Evolutionary conservation across 2,888 invertebrate species (phyloP).

Genomic region (Eurytoma californica): DNA sequence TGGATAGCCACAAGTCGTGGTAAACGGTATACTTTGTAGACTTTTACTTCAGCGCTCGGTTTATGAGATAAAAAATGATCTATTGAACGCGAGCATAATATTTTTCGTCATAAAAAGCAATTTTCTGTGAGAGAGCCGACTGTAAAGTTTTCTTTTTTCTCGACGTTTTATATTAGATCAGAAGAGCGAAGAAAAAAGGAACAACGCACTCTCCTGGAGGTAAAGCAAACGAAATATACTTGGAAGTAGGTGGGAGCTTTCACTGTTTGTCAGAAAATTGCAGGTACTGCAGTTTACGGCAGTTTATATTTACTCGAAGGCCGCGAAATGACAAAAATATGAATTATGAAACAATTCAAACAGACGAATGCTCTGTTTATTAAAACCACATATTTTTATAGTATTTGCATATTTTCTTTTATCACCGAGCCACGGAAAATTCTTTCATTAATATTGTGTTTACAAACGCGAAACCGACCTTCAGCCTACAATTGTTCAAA

Average conservation of each 20-base stretch:
- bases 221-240: background rate
- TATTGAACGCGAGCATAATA: conserved; percentile 38
- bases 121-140: conserved; percentile 28
- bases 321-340: background rate
- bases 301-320: conserved; percentile 15
- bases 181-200: background rate
- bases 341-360: background rate
- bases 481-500: too few relatives aligned
- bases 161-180: conserved; percentile 35
- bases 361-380: background rate
- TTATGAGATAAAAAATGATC: conserved; percentile 25
- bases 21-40: background rate
- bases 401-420: too few relatives aligned
- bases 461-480: too few relatives aligned
- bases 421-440: too few relatives aligned
- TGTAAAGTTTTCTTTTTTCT: background rate
- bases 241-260: background rate
- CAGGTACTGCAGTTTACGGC: background rate
- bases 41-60: background rate
- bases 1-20: too few relatives aligned
- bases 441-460: too few relatives aligned
- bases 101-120: conserved; percentile 48
- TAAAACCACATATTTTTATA: too few relatives aligned
- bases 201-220: background rate
- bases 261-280: conserved; percentile 30